These are phyloP conservation scores for Noctua pronuba DNA, from an alignment of 2,888 invertebrate genomes.

Conservation along the genomic window DNA sequence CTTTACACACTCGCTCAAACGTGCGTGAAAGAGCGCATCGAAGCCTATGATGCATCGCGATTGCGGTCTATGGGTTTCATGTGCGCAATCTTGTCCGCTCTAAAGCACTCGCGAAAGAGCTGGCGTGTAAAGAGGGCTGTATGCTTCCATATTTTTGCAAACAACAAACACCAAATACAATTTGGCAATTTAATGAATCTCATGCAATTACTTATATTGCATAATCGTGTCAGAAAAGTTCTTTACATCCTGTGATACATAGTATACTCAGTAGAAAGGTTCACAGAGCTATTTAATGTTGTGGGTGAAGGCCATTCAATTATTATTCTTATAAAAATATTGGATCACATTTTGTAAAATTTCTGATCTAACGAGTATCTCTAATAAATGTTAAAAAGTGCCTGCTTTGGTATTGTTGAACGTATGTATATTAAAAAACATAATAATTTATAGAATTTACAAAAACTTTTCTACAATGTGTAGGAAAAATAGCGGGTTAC, in stretches of 20 bases:
- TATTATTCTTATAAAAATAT: conserved; percentile 14
- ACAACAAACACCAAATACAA: conserved; percentile 26
- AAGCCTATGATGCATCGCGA: not conserved
- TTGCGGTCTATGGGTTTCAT: too few species aligned
- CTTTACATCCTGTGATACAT: conserved; percentile 59
- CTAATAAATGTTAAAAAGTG: not conserved
- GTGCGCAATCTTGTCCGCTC: not conserved
- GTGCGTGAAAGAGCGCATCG: not conserved
- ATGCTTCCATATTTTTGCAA: conserved; percentile 47
- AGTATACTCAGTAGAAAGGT: conserved; percentile 50
- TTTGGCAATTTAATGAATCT: conserved; percentile 61
- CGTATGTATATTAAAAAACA: not conserved
- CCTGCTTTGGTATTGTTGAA: conserved; percentile 12
- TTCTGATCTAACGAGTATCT: conserved; percentile 8
- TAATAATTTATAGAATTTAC: not conserved
- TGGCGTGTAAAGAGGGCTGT: not conserved
- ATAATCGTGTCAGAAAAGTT: conserved; percentile 33
- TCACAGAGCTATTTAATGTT: conserved; percentile 35
- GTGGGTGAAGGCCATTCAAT: conserved; percentile 29
- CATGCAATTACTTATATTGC: conserved; percentile 45
- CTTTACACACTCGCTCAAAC: not conserved
- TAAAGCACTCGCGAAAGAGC: not conserved
- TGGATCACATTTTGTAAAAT: conserved; percentile 11
- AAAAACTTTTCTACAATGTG: not conserved
- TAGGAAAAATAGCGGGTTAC: not conserved